Evolutionary conservation across 2,888 invertebrate genomes (phyloP), one percentile per base, ranked within the genome.

Genomic region (Hyposoter dolosus): DNA sequence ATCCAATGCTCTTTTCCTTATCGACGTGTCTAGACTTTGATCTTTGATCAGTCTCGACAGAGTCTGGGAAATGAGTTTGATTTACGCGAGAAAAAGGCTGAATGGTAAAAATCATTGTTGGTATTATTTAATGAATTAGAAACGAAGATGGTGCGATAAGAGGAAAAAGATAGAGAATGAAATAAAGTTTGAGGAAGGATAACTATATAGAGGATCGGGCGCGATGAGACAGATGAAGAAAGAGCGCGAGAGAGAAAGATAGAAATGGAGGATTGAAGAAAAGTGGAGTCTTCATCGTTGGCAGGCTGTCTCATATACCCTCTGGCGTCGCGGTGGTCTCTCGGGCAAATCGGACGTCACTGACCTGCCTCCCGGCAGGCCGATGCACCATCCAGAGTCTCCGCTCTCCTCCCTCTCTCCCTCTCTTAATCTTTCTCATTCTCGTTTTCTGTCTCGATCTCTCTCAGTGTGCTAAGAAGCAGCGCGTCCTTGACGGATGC

Each of bases 341-440:
- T 88, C 82, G 88, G 85, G 82, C 86, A 83, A 87, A 87, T 85
- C 87, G 77, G 80, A 83, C 90, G 90, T 90, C 90, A 90, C 89
- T 90, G 90, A 91, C 90, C 90, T 90, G 89, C 89, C 89, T 90
- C 89, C 89, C 87, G 87, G 88, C 85, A 90, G 89, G 87, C 86
- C 86, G 86, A 87, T 88, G 88, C 85, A 87, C 87, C 87, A 86
- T 77, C 84, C 69, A 81, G 71, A 40, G 50, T 75, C 72, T 66
- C 71, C 60, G 75, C 69, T 82, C 72, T 78, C 78, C 78, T 68
- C 68, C 53, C 19, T 69, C 77, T 68, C 86, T 80, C 47, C 17
- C 50, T 66, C 19, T 35, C 53, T 35, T 9, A 19, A 56, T 68
- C 56, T 50, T 17, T 47, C 65, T 53, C 63, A 9, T n/a, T 40